Evolutionary conservation across 2,113 vertebrate genomes (phyloP).

Genomic region (Microtus pennsylvanicus): DNA sequence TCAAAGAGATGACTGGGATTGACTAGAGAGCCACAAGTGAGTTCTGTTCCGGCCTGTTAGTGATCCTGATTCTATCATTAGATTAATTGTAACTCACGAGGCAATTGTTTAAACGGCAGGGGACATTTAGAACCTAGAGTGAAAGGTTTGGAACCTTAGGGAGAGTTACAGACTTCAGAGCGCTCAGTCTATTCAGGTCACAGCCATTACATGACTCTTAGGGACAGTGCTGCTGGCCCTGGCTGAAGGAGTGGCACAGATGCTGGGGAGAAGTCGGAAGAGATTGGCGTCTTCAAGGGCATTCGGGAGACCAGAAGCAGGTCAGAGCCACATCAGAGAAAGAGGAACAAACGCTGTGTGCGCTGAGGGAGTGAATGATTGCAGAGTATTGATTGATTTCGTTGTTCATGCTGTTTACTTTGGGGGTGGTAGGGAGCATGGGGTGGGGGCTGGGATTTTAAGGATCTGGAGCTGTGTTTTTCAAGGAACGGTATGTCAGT

Average conservation of each 20-base stretch:
- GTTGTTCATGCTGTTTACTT: not conserved
- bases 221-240: not conserved
- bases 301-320: not conserved
- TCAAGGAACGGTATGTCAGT: not conserved
- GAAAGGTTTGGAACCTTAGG: not conserved
- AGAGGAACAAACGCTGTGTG: not conserved
- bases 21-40: not conserved
- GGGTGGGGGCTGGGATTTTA: not conserved
- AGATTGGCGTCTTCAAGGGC: not conserved
- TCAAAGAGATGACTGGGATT: not conserved
- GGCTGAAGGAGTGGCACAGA: not conserved
- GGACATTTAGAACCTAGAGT: conserved; percentile 5
- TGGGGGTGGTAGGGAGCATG: not conserved
- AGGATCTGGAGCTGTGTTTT: not conserved
- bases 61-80: not conserved
- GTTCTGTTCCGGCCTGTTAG: not conserved
- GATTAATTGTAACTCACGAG: conserved; percentile 17
- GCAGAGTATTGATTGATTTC: not conserved
- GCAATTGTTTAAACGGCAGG: conserved; percentile 46
- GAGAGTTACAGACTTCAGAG: conserved; percentile 31
- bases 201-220: not conserved
- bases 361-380: not conserved
- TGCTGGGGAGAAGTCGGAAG: not conserved
- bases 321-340: not conserved
- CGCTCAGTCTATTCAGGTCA: conserved; percentile 45